phyloP scores from a whole-genome alignment of 1,140 invertebrate species.

The Babylonia areolata region DNA sequence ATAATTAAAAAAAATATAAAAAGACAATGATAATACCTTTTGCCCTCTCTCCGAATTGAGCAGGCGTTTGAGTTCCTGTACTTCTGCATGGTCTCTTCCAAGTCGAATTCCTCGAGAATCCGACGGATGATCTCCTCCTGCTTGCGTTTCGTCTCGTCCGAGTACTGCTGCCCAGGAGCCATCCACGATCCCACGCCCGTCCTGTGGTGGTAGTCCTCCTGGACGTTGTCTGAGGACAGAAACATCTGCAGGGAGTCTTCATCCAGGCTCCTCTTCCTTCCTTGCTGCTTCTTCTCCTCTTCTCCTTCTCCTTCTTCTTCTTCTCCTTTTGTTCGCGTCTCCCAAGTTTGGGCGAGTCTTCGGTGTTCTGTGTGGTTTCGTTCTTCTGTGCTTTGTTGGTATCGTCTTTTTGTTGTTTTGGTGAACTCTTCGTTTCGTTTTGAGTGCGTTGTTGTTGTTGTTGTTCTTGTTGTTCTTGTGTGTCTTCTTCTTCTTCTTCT shows the following conservation, averaged over 20 bases:
- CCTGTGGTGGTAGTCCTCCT: not conserved
- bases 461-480: too few species aligned
- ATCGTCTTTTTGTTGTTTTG: too few species aligned
- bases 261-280: not conserved
- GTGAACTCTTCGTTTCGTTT: too few species aligned
- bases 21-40: too few species aligned
- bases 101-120: constrained; percentile 37
- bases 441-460: too few species aligned
- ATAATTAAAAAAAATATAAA: not conserved
- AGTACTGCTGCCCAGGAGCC: not conserved
- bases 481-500: too few species aligned
- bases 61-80: not conserved
- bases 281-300: not conserved
- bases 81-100: constrained; percentile 28
- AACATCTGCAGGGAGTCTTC: constrained; percentile 28
- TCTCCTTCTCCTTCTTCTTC: too few species aligned
- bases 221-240: constrained; percentile 30
- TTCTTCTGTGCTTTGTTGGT: too few species aligned
- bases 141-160: constrained; percentile 27
- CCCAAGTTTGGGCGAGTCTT: too few species aligned
- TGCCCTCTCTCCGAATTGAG: not conserved
- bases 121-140: constrained; percentile 30
- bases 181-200: not conserved
- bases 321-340: too few species aligned
- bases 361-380: too few species aligned